Evolutionary conservation across 2,797 vertebrate species (phyloP), one percentile per base, ranked within the genome.

Genomic region (Scolopax rusticola): DNA sequence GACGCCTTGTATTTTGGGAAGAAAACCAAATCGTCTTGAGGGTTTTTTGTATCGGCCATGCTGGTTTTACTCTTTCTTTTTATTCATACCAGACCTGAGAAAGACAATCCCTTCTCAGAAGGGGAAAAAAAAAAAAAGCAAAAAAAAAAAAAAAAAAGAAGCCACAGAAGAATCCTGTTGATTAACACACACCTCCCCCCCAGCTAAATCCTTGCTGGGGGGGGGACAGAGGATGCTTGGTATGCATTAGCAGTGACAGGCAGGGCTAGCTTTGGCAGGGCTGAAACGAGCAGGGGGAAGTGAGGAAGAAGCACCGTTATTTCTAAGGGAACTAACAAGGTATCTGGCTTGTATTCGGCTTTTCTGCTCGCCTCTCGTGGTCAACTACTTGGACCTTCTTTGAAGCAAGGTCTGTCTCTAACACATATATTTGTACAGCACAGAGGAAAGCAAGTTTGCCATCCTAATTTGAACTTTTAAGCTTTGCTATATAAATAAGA

Each of bases 41-140:
- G 36, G 36, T 36, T 47, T 82, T 92, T 81, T 69, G 17, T 68
- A 70, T 63, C 80, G 88, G 60, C 60, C 87, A 16, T 51, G 27
- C 56, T 70, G 67, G 43, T 76, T 95, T 93, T 79, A 59, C 33
- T 91, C 80, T 82, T 82, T 86, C 70, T 84, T 87, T 90, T 89
- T 84, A 93, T 94, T 94, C 80, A 93, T 69, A 95, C 53, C 40
- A 76, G 87, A 96, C 59, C 96, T 90, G 87, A 94, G 67, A 80
- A 92, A 71, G 80, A 95, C 59, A 95, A 95, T 73, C 21, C 3
- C 36, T 84, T 71, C 70, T 79, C 59, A 63, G 79, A 90, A 88
- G n/a, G 3, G 8, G 41, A 40, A 60, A 68, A 59, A 61, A 57
- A 8, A 24, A 27, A 56, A 8, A 43, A 43, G 21, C 20, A 19